phyloP scores from a whole-genome alignment of 1,140 invertebrate species.

The Drosophila bocki region DNA sequence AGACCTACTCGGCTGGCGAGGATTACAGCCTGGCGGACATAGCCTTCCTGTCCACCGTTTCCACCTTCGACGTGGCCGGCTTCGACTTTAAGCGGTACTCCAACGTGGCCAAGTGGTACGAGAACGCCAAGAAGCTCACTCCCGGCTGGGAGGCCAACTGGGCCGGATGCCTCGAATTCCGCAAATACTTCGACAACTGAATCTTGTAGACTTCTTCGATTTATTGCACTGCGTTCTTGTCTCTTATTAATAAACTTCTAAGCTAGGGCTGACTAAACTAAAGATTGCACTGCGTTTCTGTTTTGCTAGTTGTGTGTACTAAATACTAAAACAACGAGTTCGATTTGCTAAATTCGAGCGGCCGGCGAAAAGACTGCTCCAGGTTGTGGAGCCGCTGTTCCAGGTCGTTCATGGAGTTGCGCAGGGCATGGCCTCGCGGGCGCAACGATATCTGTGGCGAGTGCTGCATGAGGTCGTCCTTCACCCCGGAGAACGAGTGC shows the following conservation, averaged over 20 bases:
- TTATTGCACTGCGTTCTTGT: conserved; percentile 68
- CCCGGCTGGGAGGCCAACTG: conserved; percentile 91
- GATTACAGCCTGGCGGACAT: conserved; percentile 91
- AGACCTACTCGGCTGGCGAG: conserved; percentile 88
- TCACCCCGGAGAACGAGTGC: conserved; percentile 84
- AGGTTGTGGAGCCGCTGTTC: conserved; percentile 80
- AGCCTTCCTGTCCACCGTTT: conserved; percentile 87
- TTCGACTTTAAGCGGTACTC: conserved; percentile 89
- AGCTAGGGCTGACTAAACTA: conserved; percentile 36
- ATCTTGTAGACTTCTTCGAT: conserved; percentile 11
- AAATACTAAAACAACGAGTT: conserved; percentile 74
- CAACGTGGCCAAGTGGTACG: conserved; percentile 90
- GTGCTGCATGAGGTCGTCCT: conserved; percentile 80
- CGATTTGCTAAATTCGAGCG: conserved; percentile 78
- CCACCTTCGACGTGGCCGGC: conserved; percentile 88
- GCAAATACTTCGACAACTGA: conserved; percentile 62
- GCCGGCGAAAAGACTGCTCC: conserved; percentile 81
- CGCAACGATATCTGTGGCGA: conserved; percentile 79
- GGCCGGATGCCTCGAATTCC: conserved; percentile 65
- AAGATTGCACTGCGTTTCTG: conserved; percentile 61
- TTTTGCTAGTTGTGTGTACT: not conserved
- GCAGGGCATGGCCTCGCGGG: conserved; percentile 73
- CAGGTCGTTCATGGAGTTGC: conserved; percentile 84
- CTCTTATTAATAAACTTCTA: conserved; percentile 49
- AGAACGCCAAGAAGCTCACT: conserved; percentile 88